These are phyloP conservation scores for Pseudocheirus occidentalis DNA, from an alignment of 2,797 vertebrate genomes.

Conservation along the genomic window DNA sequence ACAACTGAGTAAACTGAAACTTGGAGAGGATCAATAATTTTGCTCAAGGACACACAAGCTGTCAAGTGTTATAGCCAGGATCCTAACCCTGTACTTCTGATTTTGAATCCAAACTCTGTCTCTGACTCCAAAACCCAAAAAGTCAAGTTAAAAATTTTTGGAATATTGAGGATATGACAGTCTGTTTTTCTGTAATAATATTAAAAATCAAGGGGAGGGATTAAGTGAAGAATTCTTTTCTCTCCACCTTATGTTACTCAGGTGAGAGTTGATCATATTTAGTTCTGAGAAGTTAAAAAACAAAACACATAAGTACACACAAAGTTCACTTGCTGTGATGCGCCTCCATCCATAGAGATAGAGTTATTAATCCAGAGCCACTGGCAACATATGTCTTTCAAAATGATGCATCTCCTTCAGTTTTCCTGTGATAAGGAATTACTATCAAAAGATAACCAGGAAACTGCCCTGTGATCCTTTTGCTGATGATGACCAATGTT, in stretches of 20 bases:
- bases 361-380: slow-evolving; percentile 5
- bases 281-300: background rate
- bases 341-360: background rate
- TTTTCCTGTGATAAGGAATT: slow-evolving; percentile 12
- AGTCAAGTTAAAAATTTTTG: background rate
- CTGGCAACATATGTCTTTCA: slow-evolving; percentile 17
- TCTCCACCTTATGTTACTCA: slow-evolving; percentile 56
- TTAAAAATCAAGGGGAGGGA: background rate
- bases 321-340: background rate
- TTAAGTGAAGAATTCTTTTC: slow-evolving; percentile 34
- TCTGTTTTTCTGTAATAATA: background rate
- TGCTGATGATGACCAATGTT: slow-evolving; percentile 10
- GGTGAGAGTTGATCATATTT: slow-evolving; percentile 34
- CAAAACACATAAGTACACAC: background rate
- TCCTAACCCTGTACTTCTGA: background rate
- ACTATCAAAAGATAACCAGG: slow-evolving; percentile 16
- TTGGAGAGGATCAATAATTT: background rate
- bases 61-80: background rate
- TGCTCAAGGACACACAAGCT: background rate
- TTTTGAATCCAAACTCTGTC: background rate
- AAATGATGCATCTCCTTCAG: background rate
- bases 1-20: background rate
- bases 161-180: background rate
- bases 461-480: background rate
- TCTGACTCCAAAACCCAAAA: background rate